A percentile compares a stretch with the other conserved stretches of the same genome.
Conservation (phyloP, 2,797 vertebrate species). For the Catharus ustulatus region DNA sequence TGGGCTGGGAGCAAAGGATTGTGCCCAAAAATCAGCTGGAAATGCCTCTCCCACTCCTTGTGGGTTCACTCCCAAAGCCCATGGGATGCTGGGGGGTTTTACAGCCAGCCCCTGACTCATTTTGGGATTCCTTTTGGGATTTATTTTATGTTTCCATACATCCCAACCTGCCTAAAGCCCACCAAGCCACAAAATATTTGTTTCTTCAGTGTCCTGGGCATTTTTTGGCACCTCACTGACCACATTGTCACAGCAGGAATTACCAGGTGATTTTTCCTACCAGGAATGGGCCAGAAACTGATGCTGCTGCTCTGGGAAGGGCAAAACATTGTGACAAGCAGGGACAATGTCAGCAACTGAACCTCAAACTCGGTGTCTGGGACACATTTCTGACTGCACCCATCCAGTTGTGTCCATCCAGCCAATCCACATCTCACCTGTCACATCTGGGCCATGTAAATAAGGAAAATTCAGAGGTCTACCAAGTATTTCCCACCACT, state of each 20-base stretch:
- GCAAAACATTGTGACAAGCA: neutral
- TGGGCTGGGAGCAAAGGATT: neutral
- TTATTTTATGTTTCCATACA: neutral
- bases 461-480: neutral
- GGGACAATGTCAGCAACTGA: neutral
- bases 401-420: neutral
- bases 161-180: neutral
- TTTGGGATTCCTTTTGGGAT: neutral
- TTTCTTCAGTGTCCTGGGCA: neutral
- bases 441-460: accelerated
- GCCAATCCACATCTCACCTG: neutral
- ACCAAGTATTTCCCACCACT: neutral
- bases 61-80: accelerated
- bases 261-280: neutral
- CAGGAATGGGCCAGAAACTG: neutral
- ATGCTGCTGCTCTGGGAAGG: neutral
- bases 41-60: neutral
- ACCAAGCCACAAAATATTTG: neutral
- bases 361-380: neutral
- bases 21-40: neutral
- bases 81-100: neutral
- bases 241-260: neutral
- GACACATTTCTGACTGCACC: neutral
- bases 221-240: neutral
- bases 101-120: neutral